phyloP scores from a whole-genome alignment of 2,888 invertebrate genomes.

The Aethes cnicana region DNA sequence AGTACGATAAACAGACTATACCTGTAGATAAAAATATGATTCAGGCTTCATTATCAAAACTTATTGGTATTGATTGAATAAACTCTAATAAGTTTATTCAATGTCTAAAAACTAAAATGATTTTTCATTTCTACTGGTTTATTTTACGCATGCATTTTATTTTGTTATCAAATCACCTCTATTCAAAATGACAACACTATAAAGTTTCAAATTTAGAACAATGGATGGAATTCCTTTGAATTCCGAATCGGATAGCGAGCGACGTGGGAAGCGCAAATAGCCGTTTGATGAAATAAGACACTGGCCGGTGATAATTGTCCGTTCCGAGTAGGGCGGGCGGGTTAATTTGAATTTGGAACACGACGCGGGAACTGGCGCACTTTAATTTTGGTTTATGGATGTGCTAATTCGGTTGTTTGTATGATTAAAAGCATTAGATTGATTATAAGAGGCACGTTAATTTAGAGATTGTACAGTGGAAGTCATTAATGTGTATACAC shows the following conservation, averaged over 20 bases:
- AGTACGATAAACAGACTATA: too few species aligned
- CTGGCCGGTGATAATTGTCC: constrained; percentile 29
- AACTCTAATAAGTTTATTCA: too few species aligned
- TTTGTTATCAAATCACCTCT: constrained; percentile 4
- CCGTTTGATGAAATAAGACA: constrained; percentile 31
- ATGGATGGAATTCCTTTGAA: constrained; percentile 25
- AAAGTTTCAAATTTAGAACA: constrained; percentile 28
- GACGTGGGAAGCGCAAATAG: constrained; percentile 28
- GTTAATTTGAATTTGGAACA: constrained; percentile 29
- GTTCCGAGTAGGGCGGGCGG: constrained; percentile 23
- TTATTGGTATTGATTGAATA: too few species aligned
- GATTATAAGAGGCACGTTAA: background rate
- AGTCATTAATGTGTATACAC: too few species aligned
- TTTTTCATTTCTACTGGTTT: too few species aligned
- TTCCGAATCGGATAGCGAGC: constrained; percentile 26
- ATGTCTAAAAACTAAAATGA: background rate
- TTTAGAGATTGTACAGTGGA: too few species aligned
- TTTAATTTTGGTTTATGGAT: constrained; percentile 10
- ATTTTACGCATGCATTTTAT: too few species aligned
- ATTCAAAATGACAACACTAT: constrained; percentile 22
- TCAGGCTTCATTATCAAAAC: too few species aligned
- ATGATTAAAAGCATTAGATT: constrained; percentile 3
- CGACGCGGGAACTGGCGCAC: constrained; percentile 9
- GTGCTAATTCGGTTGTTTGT: constrained; percentile 13
- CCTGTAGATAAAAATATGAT: too few species aligned